These are phyloP conservation scores for Coenonympha arcania DNA, from an alignment of 2,888 invertebrate species.

Conservation along the genomic window DNA sequence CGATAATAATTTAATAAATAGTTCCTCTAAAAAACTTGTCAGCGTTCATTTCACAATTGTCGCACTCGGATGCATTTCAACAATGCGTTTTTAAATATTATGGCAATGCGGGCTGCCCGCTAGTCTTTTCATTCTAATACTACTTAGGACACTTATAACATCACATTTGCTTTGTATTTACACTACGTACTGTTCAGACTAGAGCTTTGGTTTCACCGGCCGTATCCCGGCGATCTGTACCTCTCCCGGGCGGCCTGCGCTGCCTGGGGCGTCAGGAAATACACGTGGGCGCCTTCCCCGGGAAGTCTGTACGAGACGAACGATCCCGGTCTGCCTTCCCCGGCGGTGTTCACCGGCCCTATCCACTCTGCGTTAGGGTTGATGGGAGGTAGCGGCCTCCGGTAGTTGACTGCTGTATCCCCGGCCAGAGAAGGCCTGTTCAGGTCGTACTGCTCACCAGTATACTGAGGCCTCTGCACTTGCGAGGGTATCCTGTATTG, in stretches of 20 bases:
- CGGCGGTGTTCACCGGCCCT: conserved; percentile 62
- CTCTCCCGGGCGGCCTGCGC: conserved; percentile 48
- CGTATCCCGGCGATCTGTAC: conserved; percentile 59
- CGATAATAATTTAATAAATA: conserved; percentile 70
- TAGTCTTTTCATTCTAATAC: conserved; percentile 63
- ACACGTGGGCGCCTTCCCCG: conserved; percentile 84
- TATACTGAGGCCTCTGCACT: conserved; percentile 52
- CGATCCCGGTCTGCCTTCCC: conserved; percentile 52
- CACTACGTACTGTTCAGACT: conserved; percentile 62
- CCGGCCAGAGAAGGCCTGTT: conserved; percentile 56
- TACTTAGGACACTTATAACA: conserved; percentile 72
- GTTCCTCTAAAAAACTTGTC: conserved; percentile 45
- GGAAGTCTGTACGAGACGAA: conserved; percentile 82
- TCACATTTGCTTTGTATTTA: conserved; percentile 74
- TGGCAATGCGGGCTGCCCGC: conserved; percentile 67
- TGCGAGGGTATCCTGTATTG: conserved; percentile 51
- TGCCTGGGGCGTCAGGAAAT: conserved; percentile 82
- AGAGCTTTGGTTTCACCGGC: conserved; percentile 71
- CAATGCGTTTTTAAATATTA: conserved; percentile 57
- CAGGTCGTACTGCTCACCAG: conserved; percentile 60
- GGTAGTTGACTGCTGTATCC: conserved; percentile 75
- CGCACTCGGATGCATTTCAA: conserved; percentile 46
- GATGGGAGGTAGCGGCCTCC: conserved; percentile 69
- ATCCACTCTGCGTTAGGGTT: conserved; percentile 77
- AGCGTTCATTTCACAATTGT: conserved; percentile 46